Percentiles rank a stretch among this genome's conserved stretches.
Evolutionary conservation across 2,888 invertebrate species (phyloP).

Genomic region (Diplolepis rosae): DNA sequence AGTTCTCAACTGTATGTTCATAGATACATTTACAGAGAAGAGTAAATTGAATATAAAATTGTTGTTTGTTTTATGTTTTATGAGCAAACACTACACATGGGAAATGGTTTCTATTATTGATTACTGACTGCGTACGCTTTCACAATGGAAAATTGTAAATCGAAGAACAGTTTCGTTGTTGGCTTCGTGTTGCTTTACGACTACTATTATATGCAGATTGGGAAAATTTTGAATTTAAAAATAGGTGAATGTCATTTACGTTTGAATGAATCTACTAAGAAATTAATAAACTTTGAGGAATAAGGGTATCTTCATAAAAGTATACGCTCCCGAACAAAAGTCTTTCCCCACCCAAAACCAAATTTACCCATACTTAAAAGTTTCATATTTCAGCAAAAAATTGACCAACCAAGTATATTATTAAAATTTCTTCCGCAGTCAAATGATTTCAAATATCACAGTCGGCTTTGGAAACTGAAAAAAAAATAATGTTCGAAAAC

Average conservation of each 20-base stretch:
- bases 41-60: not conserved
- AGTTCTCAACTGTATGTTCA: too few relatives aligned
- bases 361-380: too few relatives aligned
- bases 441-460: too few relatives aligned
- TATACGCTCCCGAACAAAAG: too few relatives aligned
- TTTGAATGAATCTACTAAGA: not conserved
- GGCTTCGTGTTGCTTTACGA: not conserved
- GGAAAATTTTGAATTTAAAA: not conserved
- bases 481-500: too few relatives aligned
- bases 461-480: too few relatives aligned
- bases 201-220: not conserved
- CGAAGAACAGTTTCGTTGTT: not conserved
- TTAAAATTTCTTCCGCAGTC: too few relatives aligned
- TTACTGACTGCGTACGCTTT: not conserved
- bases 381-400: too few relatives aligned
- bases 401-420: too few relatives aligned
- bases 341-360: too few relatives aligned
- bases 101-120: not conserved
- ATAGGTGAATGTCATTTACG: not conserved
- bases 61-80: not conserved
- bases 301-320: too few relatives aligned
- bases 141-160: not conserved
- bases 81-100: not conserved
- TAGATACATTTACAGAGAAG: not conserved
- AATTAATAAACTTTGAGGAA: too few relatives aligned